A percentile compares a stretch with the other conserved stretches of the same genome.
phyloP scores from a whole-genome alignment of 2,888 invertebrate species.

The Brachylomia viminalis region DNA sequence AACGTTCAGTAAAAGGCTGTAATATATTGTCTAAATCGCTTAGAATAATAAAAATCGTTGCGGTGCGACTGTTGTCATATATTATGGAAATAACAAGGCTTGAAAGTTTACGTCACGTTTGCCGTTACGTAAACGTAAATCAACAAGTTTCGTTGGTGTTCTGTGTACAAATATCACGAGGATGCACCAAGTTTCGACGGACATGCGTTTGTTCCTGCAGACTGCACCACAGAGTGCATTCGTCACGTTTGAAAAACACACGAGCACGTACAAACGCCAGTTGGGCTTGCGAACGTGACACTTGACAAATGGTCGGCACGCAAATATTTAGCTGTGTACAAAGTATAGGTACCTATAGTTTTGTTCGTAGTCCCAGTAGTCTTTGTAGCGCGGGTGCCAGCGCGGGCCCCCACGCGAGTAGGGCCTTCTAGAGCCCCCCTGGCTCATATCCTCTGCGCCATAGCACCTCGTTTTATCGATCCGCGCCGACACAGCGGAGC shows the following conservation, averaged over 20 bases:
- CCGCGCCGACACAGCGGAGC: slow-evolving; percentile 77
- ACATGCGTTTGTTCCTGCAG: not conserved
- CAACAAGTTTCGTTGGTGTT: slow-evolving; percentile 3
- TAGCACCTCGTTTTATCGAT: slow-evolving; percentile 81
- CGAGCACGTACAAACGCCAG: slow-evolving; percentile 27
- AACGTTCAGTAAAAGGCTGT: not conserved
- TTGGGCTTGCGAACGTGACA: slow-evolving; percentile 21
- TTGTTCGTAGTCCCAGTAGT: slow-evolving; percentile 89
- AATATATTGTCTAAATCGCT: not conserved
- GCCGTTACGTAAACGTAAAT: slow-evolving; percentile 44
- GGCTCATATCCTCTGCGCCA: slow-evolving; percentile 87
- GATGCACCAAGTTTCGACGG: not conserved
- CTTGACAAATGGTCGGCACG: slow-evolving; percentile 33
- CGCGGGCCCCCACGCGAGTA: slow-evolving; percentile 88
- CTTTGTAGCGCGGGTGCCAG: slow-evolving; percentile 89
- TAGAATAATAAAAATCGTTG: no score
- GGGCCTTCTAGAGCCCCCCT: slow-evolving; percentile 87
- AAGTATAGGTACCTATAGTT: slow-evolving; percentile 81
- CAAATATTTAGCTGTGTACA: slow-evolving; percentile 22
- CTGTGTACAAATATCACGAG: slow-evolving; percentile 18
- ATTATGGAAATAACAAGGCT: slow-evolving; percentile 22
- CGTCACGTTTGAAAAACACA: slow-evolving; percentile 38
- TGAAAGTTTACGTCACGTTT: slow-evolving; percentile 30
- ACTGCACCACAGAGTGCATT: slow-evolving; percentile 13
- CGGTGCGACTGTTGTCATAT: not conserved